phyloP scores from a whole-genome alignment of 2,113 vertebrate genomes.

The Heterocephalus glaber region DNA sequence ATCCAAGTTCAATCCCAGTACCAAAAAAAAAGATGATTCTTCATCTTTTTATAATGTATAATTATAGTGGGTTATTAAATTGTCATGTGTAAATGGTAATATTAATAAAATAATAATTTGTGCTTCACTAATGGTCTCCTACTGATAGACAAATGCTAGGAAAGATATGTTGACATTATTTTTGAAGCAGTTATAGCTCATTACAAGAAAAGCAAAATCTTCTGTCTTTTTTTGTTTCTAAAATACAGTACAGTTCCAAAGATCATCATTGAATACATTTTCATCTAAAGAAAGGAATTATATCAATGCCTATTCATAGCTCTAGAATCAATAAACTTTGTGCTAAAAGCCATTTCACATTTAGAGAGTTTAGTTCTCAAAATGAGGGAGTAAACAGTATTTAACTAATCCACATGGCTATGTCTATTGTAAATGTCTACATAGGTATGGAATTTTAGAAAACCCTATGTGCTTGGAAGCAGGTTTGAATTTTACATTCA shows the following conservation, averaged over 20 bases:
- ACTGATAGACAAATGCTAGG: constrained; percentile 59
- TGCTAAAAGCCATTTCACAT: constrained; percentile 56
- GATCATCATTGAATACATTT: constrained; percentile 48
- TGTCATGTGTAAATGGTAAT: constrained; percentile 53
- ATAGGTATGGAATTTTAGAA: background rate
- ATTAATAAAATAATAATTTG: constrained; percentile 68
- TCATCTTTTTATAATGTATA: constrained; percentile 9
- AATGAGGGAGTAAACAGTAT: constrained; percentile 11
- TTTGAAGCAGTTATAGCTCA: constrained; percentile 54
- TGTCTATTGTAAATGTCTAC: constrained; percentile 32
- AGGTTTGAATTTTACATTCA: constrained; percentile 22
- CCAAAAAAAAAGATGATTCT: too few species aligned
- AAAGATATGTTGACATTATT: constrained; percentile 58
- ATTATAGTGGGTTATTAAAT: constrained; percentile 49
- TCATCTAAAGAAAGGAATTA: constrained; percentile 47
- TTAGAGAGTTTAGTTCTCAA: background rate
- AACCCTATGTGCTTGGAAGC: background rate
- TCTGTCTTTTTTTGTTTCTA: background rate
- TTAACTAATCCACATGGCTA: background rate
- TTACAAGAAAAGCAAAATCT: constrained; percentile 47
- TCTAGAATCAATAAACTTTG: constrained; percentile 44
- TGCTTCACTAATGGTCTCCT: constrained; percentile 54
- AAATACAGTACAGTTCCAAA: constrained; percentile 50
- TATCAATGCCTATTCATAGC: background rate
- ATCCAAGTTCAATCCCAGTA: too few species aligned